phyloP scores from a whole-genome alignment of 2,888 invertebrate species.

The Ceratothoa steindachneri region DNA sequence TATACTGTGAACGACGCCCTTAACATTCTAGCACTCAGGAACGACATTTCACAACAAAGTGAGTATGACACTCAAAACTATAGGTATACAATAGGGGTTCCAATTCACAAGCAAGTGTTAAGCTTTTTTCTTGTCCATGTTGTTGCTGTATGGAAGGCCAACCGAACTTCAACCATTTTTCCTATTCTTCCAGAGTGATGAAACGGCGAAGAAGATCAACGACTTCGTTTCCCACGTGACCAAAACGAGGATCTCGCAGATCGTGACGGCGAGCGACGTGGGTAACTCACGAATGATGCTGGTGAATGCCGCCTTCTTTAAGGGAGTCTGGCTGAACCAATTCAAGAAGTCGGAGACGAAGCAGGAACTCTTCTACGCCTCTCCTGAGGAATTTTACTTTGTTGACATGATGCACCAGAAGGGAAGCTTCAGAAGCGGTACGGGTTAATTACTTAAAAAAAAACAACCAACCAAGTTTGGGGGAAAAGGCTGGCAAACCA shows the following conservation, averaged over 20 bases:
- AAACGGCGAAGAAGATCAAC: conserved; percentile 63
- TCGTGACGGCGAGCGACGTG: conserved; percentile 55
- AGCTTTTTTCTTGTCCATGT: too few species aligned
- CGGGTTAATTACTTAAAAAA: not conserved
- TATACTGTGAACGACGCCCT: too few species aligned
- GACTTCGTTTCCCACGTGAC: conserved; percentile 72
- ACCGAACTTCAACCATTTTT: too few species aligned
- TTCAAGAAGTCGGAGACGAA: conserved; percentile 44
- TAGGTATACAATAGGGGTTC: too few species aligned
- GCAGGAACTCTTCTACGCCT: conserved; percentile 45
- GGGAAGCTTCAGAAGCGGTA: conserved; percentile 62
- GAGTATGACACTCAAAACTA: too few species aligned
- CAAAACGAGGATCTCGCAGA: conserved; percentile 69
- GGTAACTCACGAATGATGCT: conserved; percentile 39
- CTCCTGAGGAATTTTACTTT: conserved; percentile 37
- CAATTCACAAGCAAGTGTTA: too few species aligned
- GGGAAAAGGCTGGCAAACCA: too few species aligned
- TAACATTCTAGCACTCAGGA: too few species aligned
- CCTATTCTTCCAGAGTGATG: conserved; percentile 55
- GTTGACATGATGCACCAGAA: conserved; percentile 56
- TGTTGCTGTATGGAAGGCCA: too few species aligned
- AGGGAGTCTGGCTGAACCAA: conserved; percentile 48
- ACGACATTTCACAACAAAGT: too few species aligned
- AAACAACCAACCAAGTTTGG: too few species aligned
- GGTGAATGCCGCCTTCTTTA: conserved; percentile 49